Percentiles rank a stretch among this genome's conserved stretches.
Evolutionary conservation across 35 echinoderm and acorn worm species (phyloP).

Genomic region (Lytechinus variegatus): DNA sequence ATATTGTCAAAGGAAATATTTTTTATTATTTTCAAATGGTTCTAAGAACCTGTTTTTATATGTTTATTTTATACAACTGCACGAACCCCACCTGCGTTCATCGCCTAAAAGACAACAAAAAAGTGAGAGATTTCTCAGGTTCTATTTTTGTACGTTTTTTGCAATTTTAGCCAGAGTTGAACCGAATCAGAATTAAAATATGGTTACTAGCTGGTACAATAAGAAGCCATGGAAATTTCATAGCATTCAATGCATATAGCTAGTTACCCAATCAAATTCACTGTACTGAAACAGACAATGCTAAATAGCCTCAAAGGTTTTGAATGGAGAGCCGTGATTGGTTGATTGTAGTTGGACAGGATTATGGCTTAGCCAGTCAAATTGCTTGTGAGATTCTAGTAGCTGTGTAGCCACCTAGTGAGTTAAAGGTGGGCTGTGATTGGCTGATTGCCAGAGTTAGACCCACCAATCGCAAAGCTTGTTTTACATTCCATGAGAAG

Average conservation of each 20-base stretch:
- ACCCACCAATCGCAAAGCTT: conserved; percentile 35
- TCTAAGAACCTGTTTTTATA: conserved; percentile 26
- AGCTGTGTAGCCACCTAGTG: conserved; percentile 37
- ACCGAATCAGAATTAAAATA: not conserved
- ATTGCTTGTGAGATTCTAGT: conserved; percentile 29
- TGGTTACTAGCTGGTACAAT: not conserved
- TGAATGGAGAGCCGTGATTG: conserved; percentile 19
- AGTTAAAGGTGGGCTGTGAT: conserved; percentile 23
- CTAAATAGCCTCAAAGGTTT: conserved; percentile 13
- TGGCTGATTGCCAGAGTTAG: conserved; percentile 35
- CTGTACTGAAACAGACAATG: not conserved
- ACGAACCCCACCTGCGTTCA: not conserved
- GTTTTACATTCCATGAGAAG: conserved; percentile 37
- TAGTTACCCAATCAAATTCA: conserved; percentile 34
- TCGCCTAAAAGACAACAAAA: not conserved
- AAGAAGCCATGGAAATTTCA: not conserved
- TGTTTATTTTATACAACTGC: not conserved
- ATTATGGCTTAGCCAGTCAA: conserved; percentile 27
- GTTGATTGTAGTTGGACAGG: conserved; percentile 27
- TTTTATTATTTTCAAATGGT: conserved; percentile 30
- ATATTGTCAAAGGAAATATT: conserved; percentile 35
- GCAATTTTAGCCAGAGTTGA: conserved; percentile 17
- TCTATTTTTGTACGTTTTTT: conserved; percentile 51
- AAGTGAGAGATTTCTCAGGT: conserved; percentile 29
- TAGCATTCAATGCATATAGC: conserved; percentile 17